These are phyloP conservation scores for Arnoldichthys spilopterus DNA, from an alignment of 2,797 vertebrate genomes.

Conservation along the genomic window DNA sequence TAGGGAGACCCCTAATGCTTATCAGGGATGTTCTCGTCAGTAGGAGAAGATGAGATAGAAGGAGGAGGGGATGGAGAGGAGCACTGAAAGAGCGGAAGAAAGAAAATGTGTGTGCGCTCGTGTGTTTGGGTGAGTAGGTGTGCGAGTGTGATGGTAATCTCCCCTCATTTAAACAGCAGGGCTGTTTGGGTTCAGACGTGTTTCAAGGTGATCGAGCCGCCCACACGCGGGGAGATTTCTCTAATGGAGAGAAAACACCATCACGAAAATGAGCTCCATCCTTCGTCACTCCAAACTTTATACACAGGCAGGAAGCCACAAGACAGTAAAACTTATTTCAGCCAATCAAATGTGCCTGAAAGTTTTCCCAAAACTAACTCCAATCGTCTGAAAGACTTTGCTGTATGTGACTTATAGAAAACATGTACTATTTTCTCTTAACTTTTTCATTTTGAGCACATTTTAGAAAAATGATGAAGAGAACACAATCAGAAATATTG, in stretches of 20 bases:
- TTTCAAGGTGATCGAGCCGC: conserved; percentile 35
- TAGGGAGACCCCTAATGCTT: conserved; percentile 2
- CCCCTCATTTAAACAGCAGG: conserved; percentile 45
- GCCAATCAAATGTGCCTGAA: neutral
- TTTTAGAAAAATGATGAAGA: neutral
- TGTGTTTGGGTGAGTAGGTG: conserved; percentile 32
- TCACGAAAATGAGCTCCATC: conserved; percentile 29
- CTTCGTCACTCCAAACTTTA: neutral
- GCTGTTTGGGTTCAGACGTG: conserved; percentile 30
- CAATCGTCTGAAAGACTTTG: neutral
- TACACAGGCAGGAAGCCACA: conserved; percentile 17
- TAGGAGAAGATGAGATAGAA: conserved; percentile 11
- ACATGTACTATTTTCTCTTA: neutral
- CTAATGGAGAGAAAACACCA: conserved; percentile 43
- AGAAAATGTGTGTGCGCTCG: conserved; percentile 19
- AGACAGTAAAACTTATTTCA: conserved; percentile 22
- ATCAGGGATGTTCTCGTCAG: conserved; percentile 1
- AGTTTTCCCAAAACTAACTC: conserved; percentile 12
- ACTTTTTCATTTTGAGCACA: neutral
- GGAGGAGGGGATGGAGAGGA: neutral
- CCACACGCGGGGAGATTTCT: conserved; percentile 37
- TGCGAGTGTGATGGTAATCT: conserved; percentile 42
- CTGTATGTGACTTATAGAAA: too few species aligned
- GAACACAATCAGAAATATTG: neutral
- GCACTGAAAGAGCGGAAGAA: conserved; percentile 6